Base-by-base conservation (phyloP, 2,797 vertebrate genomes). In the Acrocephalus scirpaceus region DNA sequence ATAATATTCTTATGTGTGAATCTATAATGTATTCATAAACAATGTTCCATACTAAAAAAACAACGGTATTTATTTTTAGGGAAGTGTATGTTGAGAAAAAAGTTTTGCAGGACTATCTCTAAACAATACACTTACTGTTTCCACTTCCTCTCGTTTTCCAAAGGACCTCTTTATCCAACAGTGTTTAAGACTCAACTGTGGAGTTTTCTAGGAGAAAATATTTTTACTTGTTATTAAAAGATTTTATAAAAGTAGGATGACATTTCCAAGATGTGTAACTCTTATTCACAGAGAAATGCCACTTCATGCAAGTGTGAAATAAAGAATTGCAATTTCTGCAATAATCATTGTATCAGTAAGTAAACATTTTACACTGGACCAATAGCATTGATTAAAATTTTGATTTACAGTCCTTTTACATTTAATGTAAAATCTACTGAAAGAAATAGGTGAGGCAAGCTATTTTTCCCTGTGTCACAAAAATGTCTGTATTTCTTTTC, bases 321-420 rank as follows among this genome's bases (percentile, higher is more conserved):
- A 73, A 50, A 74, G 56, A 96, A 75, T 61, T 84, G 26, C 60
- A 83, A 92, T 94, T 95, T 91, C 56, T 91, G 27, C 58, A 90
- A 78, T 85, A 85, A 90, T 70, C 5, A 61, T 85, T 95, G 86
- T 86, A 12, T 86, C 56, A 72, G 29, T 88, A 36, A 95, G 42
- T 61, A 86, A 96, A 88, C 60, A 87, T 91, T 96, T 96, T 86
- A 91, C 38, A 88, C 32, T 56, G 70, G 95, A 86, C 30, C 80
- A 91, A 88, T 70, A 94, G 15, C 64, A 89, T 80, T 62, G 92
- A 83, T 54, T 89, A 91, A 92, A 92, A 90, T 94, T 58, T 92
- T 83, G 44, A 71, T 38, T 38, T 54, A 40, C 66, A 29, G 60
- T 92, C 54, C 42, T 86, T 92, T 96, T 89, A 65, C 40, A 87